A percentile compares a stretch with the other conserved stretches of the same genome.
Conservation (phyloP, 2,888 invertebrate species). For the Bombyx huttoni region DNA sequence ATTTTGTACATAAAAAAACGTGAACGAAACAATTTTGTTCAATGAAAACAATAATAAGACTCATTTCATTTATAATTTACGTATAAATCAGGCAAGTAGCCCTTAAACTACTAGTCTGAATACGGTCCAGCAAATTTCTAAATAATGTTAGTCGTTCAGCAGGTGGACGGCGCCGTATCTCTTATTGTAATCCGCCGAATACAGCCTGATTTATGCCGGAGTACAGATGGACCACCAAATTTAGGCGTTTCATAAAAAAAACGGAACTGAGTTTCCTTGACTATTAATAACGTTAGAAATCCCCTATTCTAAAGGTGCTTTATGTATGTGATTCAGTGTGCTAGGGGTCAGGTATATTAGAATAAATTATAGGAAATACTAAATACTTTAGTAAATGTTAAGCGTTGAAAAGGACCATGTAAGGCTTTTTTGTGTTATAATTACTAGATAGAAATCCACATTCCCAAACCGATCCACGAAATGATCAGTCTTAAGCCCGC, state of each 20-base stretch:
- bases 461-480: too few relatives aligned
- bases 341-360: not conserved
- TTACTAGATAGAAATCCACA: too few relatives aligned
- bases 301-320: slow-evolving; percentile 19
- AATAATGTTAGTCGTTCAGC: slow-evolving; percentile 60
- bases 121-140: slow-evolving; percentile 56
- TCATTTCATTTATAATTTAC: not conserved
- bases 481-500: too few relatives aligned
- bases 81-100: not conserved
- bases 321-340: slow-evolving; percentile 10
- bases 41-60: not conserved
- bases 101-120: slow-evolving; percentile 7
- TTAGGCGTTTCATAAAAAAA: slow-evolving; percentile 65
- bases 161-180: slow-evolving; percentile 70
- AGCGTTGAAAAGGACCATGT: too few relatives aligned
- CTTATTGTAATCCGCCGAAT: slow-evolving; percentile 67
- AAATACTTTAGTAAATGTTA: too few relatives aligned
- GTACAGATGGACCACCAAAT: slow-evolving; percentile 61
- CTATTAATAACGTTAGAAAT: slow-evolving; percentile 61
- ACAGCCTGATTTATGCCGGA: slow-evolving; percentile 61
- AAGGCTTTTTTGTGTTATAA: too few relatives aligned
- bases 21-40: too few relatives aligned
- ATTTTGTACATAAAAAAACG: too few relatives aligned
- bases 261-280: slow-evolving; percentile 58
- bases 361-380: too few relatives aligned